Conservation (phyloP, 2,113 vertebrate genomes). For the Tetrax tetrax region DNA sequence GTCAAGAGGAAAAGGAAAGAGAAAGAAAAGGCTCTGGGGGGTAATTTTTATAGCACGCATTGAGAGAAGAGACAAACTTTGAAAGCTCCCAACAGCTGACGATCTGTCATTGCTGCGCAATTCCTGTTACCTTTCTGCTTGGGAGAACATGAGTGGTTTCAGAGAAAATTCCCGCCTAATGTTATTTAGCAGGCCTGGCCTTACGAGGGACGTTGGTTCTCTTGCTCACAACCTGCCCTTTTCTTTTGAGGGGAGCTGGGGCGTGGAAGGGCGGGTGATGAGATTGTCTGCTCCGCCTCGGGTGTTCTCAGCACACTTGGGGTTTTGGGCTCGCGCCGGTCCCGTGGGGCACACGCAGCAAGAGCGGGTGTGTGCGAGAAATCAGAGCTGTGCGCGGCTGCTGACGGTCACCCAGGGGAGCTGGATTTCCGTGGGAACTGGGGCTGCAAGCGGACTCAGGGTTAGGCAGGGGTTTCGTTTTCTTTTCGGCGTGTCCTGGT, state of each 20-base stretch:
- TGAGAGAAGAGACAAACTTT: slow-evolving; percentile 28
- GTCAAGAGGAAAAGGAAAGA: slow-evolving; percentile 51
- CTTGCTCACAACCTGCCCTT: background rate
- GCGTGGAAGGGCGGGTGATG: background rate
- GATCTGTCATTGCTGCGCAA: background rate
- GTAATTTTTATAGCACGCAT: background rate
- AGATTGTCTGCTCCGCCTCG: background rate
- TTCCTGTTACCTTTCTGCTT: background rate
- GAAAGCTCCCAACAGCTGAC: background rate
- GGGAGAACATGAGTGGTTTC: background rate
- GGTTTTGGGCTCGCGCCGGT: background rate
- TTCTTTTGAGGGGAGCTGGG: background rate
- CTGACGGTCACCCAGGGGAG: background rate
- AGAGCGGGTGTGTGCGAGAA: background rate
- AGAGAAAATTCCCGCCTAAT: background rate
- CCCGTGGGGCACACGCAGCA: background rate
- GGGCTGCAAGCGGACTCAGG: background rate
- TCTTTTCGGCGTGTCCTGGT: background rate
- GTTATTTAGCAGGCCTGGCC: background rate
- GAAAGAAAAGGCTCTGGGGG: slow-evolving; percentile 13
- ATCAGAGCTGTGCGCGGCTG: background rate
- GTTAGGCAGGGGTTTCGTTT: background rate
- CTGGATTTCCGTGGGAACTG: background rate
- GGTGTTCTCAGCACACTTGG: background rate
- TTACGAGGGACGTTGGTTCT: background rate